Conservation (phyloP, 2,888 invertebrate species). For the Nowickia ferox region DNA sequence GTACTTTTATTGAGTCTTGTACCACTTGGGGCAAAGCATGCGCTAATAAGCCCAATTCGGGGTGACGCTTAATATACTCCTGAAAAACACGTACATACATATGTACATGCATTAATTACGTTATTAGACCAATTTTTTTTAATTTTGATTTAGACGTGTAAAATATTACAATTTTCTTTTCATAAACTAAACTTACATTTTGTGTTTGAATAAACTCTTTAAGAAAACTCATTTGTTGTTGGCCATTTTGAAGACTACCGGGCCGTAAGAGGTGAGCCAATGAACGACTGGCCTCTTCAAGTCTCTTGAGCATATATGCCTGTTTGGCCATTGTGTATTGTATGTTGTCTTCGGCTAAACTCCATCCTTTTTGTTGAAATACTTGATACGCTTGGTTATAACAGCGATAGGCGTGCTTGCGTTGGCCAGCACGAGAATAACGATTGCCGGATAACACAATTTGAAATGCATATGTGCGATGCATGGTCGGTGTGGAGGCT, state of each 20-base stretch:
- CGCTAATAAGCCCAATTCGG: conserved; percentile 84
- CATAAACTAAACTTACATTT: conserved; percentile 85
- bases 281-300: conserved; percentile 88
- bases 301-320: conserved; percentile 90
- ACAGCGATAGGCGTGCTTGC: conserved; percentile 95
- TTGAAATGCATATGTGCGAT: conserved; percentile 97
- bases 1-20: conserved; percentile 87
- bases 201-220: conserved; percentile 94
- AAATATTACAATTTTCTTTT: conserved; percentile 3
- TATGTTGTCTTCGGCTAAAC: conserved; percentile 97
- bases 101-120: not conserved
- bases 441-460: conserved; percentile 98
- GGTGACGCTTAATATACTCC: conserved; percentile 80
- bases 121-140: no score
- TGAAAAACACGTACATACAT: conserved; percentile 57
- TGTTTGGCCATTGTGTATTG: conserved; percentile 96
- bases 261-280: conserved; percentile 91
- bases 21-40: conserved; percentile 91
- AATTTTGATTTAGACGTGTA: not conserved
- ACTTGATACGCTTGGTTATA: conserved; percentile 96
- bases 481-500: conserved; percentile 86
- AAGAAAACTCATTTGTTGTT: conserved; percentile 91
- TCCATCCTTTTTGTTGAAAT: conserved; percentile 89
- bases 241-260: conserved; percentile 87
- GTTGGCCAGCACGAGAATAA: conserved; percentile 95